phyloP scores from a whole-genome alignment of 2,797 vertebrate genomes.

The Nasua narica region DNA sequence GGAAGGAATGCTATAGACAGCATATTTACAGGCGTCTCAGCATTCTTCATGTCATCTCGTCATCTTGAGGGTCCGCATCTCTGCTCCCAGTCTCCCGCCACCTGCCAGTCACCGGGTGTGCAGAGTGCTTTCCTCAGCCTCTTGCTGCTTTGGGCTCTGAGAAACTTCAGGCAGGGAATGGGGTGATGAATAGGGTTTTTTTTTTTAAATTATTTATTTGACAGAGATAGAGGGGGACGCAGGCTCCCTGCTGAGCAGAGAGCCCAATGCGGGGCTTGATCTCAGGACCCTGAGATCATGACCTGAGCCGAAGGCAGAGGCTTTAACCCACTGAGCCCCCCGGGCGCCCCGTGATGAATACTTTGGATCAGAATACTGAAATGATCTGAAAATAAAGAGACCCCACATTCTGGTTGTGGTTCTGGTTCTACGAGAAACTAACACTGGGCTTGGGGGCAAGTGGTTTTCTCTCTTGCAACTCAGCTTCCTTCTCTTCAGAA shows the following conservation, averaged over 20 bases:
- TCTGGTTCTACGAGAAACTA: background rate
- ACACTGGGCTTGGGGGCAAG: background rate
- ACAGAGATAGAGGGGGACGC: no score
- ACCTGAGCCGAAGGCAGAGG: no score
- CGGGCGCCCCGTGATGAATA: no score
- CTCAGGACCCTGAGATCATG: no score
- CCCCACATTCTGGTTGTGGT: background rate
- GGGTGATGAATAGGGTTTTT: no score
- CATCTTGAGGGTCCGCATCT: background rate
- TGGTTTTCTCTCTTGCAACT: background rate
- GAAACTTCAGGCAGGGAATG: background rate
- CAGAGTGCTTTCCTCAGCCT: background rate
- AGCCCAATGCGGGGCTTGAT: no score
- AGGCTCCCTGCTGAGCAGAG: no score
- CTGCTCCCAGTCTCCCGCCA: background rate
- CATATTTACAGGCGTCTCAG: background rate
- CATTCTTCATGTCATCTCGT: background rate
- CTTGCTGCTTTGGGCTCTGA: background rate
- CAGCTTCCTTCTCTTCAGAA: background rate
- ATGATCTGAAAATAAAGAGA: background rate
- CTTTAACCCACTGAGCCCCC: no score
- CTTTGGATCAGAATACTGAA: background rate
- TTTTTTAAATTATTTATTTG: no score
- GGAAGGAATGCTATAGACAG: background rate
- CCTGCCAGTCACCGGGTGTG: background rate